Evolutionary conservation across 2,888 invertebrate genomes (phyloP), one percentile per base, ranked within the genome.

Genomic region (Himalopsyche kuldschensis): DNA sequence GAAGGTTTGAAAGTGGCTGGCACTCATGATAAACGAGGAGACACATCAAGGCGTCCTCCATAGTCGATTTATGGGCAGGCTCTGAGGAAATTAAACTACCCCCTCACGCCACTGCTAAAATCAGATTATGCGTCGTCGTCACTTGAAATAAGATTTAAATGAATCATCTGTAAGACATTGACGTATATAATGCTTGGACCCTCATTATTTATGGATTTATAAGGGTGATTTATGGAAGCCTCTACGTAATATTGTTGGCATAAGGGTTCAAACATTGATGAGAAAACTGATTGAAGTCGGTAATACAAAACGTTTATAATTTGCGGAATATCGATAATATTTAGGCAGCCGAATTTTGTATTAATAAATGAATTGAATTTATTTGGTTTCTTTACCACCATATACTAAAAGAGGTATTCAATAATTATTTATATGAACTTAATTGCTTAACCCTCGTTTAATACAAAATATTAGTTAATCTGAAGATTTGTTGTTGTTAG

Each of bases 21-120:
- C 80, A 15, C 20, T 55, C 82, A 83, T 83, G 83, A 85, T 85
- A 83, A 85, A 85, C 83, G 83, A 82, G 76, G 81, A 82, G 77
- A 78, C 78, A 81, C 83, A 81, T 82, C 81, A 81, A 79, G 77
- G 83, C 80, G 85, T 85, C 85, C 76, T 79, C 48, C 55, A 78
- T 77, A 79, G 78, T 35, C 81, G 79, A 85, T 85, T 85, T 85
- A 85, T 83, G 83, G 63, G 76, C 79, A 20, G 78, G 80, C 84
- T 79, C 81, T 75, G 83, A 85, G 85, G 85, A 85, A 85, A 85
- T 85, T 85, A 85, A 84, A 78, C 83, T 77, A 84, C 81, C 81
- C 81, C 78, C 79, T 24, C 55, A 10, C 55, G n/a, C 55, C 55
- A 20, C 55, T 55, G 8, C 81, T 35, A 35, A 20, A 63, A 47